Evolutionary conservation across 2,888 invertebrate genomes (phyloP), one percentile per base, ranked within the genome.

Genomic region (Chrysolina oricalcia): DNA sequence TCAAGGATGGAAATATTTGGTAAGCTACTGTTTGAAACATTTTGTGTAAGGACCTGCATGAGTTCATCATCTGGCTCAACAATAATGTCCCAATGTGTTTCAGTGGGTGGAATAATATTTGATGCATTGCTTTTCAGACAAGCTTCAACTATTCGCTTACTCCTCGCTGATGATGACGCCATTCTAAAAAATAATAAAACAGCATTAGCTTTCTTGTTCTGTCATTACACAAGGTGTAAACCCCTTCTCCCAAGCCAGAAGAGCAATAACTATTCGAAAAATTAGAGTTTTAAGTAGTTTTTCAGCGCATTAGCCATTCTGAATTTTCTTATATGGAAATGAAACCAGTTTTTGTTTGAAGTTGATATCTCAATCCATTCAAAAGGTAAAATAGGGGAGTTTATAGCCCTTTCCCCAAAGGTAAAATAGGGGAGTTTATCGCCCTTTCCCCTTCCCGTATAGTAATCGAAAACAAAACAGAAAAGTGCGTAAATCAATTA

Each of bases 401-500:
- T 56, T 56, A 9, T 56, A n/a, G n/a, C n/a, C n/a, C n/a, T n/a
- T n/a, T n/a, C n/a, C n/a, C n/a, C n/a, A 35, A 35, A 35, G 35
- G 1, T 6, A 21, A 21, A 21, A 23, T 56, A 56, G 1, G 19
- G 13, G 23, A 56, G 56, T 56, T 56, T 56, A 9, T 56, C n/a
- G n/a, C n/a, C n/a, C n/a, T n/a, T n/a, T n/a, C n/a, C n/a, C 56
- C 13, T 56, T 9, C 23, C 23, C 21, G 23, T 56, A 56, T 56
- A 19, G 17, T 19, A 56, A 56, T 56, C 56, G 56, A 17, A 56
- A 56, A 56, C 56, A 2, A 56, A 56, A 56, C 13, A 17, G n/a
- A 11, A 21, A 56, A 56, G 56, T 21, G 21, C 19, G 23, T 35
- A 10, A 19, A 56, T 23, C 21, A 56, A 23, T 21, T 9, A 19